Evolutionary conservation across 2,113 vertebrate genomes (phyloP).

Genomic region (Fukomys damarensis): DNA sequence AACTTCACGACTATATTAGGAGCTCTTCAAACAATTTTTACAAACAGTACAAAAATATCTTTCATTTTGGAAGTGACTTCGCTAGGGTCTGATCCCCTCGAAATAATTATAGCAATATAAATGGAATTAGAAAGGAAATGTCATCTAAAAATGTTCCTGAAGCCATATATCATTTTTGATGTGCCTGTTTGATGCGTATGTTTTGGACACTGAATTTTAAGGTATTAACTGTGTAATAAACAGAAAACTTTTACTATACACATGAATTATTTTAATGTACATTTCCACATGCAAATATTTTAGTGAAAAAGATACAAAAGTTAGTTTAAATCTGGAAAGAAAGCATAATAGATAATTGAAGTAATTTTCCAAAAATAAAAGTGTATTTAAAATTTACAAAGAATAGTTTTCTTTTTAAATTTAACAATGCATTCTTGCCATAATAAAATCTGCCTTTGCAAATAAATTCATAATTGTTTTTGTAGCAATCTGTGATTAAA

Average conservation of each 20-base stretch:
- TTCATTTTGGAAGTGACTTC: conserved; percentile 50
- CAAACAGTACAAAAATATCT: not conserved
- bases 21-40: conserved; percentile 30
- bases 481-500: conserved; percentile 11
- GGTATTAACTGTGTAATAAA: not conserved
- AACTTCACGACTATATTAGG: not conserved
- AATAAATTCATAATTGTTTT: conserved; percentile 45
- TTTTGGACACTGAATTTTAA: not conserved
- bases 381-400: conserved; percentile 27
- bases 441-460: conserved; percentile 52
- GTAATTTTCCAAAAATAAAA: conserved; percentile 26
- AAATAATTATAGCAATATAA: not conserved
- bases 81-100: not conserved
- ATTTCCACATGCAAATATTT: not conserved
- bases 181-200: not conserved
- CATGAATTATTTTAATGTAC: not conserved
- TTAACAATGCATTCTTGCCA: not conserved
- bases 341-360: not conserved
- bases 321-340: not conserved
- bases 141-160: not conserved
- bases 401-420: conserved; percentile 35
- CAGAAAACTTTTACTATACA: not conserved
- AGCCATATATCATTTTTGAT: not conserved
- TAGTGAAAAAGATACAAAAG: not conserved
- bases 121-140: conserved; percentile 20